phyloP scores from a whole-genome alignment of 2,113 vertebrate genomes.

The Sarotherodon lohbergeri region DNA sequence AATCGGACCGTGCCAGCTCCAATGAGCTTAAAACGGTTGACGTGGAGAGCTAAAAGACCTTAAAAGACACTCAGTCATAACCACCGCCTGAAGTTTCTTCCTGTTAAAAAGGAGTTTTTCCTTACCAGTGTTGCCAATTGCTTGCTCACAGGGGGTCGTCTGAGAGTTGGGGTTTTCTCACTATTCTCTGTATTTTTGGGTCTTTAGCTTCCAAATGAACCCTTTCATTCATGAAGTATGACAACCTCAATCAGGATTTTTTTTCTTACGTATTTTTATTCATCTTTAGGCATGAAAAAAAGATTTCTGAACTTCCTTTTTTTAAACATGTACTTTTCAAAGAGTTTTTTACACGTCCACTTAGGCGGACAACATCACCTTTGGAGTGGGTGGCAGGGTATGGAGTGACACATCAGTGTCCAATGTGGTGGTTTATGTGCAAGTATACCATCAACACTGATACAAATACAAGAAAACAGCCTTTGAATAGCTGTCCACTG shows the following conservation, averaged over 20 bases:
- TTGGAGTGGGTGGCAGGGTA: not conserved
- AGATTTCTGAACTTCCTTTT: not conserved
- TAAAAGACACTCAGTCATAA: not conserved
- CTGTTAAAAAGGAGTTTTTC: not conserved
- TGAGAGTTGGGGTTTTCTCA: not conserved
- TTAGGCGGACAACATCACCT: not conserved
- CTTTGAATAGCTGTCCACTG: not conserved
- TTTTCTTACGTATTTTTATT: not conserved
- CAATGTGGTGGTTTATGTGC: not conserved
- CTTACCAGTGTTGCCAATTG: not conserved
- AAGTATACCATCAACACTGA: not conserved
- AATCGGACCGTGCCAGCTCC: no score
- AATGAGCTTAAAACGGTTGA: no score
- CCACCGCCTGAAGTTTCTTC: not conserved
- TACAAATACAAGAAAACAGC: not conserved
- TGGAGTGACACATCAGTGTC: not conserved
- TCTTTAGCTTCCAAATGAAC: not conserved
- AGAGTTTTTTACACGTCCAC: not conserved
- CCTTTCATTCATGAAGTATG: not conserved
- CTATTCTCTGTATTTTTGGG: not conserved
- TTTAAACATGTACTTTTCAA: not conserved
- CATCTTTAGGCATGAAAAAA: not conserved
- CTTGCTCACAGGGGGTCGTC: not conserved
- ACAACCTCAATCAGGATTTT: not conserved
- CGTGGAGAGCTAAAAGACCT: not conserved